Base-by-base conservation (phyloP, 2,888 invertebrate species). In the Diploptera punctata region DNA sequence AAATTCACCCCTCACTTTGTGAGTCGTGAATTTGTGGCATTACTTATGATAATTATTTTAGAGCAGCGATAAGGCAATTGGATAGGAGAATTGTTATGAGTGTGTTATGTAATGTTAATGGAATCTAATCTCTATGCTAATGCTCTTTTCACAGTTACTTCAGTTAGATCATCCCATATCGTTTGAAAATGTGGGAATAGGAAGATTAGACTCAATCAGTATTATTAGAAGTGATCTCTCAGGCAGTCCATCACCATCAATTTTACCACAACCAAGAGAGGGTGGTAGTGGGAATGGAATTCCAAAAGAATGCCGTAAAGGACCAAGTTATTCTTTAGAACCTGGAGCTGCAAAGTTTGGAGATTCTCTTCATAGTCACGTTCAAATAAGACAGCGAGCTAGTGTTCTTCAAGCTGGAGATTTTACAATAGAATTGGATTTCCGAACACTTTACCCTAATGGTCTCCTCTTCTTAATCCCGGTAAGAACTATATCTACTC, bases 311-410 rank as follows among this genome's bases (percentile, higher is more conserved):
- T 75, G 75, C 33, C 69, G 61, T 44, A 73, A 75, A 43, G 75
- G 74, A 19, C 57, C 68, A 47, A 91, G 91, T 65, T 93, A 93
- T 81, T 88, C 89, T 0, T 84, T 91, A 65, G 93, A 95, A 80
- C 89, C 90, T 5, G 92, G 92, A 44, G 95, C 96, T 0, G 90
- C 93, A 61, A 94, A 95, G 84, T 95, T 96, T 80, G 97, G 96
- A 7, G 95, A 96, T 83, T 87, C 89, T 72, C 84, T 89, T 0
- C 87, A 91, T 80, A 94, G 94, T 79, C 89, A 90, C 76, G 88
- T 94, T 7, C 88, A 90, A 76, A 84, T 90, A 43, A 86, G 87
- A 62, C 82, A 90, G 54, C 77, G 77, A 52, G 75, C 78, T 29
- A 77, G 76, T 49, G 76, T 78, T n/a, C 71, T 75, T 47, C 89